phyloP scores from a whole-genome alignment of 2,797 vertebrate species.

The Melanotaenia maccullochi region DNA sequence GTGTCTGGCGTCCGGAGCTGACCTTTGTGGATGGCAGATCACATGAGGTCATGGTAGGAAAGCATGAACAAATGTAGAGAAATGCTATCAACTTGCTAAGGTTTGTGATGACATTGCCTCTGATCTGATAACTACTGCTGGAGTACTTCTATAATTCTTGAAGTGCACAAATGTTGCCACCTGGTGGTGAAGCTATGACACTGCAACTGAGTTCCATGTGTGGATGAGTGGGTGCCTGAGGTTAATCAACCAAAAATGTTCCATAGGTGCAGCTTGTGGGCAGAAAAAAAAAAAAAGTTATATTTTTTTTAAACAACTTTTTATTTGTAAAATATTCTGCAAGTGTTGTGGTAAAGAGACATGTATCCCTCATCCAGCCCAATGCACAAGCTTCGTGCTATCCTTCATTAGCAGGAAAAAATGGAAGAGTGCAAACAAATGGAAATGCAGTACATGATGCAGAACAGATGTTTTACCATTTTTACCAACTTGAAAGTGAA shows the following conservation, averaged over 20 bases:
- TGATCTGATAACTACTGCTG: not conserved
- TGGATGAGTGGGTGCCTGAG: not conserved
- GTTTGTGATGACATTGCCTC: not conserved
- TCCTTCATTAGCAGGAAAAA: not conserved
- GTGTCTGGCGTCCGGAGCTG: constrained; percentile 35
- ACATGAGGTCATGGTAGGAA: not conserved
- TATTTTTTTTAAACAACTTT: constrained; percentile 4
- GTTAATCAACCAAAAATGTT: not conserved
- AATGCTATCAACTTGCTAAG: not conserved
- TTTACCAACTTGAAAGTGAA: too few species aligned
- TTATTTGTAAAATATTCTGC: constrained; percentile 49
- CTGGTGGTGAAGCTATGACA: constrained; percentile 22
- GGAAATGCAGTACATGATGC: too few species aligned
- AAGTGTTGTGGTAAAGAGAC: constrained; percentile 3
- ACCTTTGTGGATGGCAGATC: constrained; percentile 42
- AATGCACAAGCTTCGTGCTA: not conserved
- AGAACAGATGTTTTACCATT: too few species aligned
- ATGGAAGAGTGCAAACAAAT: not conserved
- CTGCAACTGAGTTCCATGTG: not conserved
- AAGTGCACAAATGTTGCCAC: constrained; percentile 34
- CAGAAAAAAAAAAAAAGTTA: not conserved
- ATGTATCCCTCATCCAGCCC: not conserved
- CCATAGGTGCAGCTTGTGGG: not conserved
- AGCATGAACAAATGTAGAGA: constrained; percentile 1
- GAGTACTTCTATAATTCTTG: not conserved